Evolutionary conservation across 2,113 vertebrate species (phyloP), one percentile per base, ranked within the genome.

Genomic region (Pachyramphus minor): DNA sequence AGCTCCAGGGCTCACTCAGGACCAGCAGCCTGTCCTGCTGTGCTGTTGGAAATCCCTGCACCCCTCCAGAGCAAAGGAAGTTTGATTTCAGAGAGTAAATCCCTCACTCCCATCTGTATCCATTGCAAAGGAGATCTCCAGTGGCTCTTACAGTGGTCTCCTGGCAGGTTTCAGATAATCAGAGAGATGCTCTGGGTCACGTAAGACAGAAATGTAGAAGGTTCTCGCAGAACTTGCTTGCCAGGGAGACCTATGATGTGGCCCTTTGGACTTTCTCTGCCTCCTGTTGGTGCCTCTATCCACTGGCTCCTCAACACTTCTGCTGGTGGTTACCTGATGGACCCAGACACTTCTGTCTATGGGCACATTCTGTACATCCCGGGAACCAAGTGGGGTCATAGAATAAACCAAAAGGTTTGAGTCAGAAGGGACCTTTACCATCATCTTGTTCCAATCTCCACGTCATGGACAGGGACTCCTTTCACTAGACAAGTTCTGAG

Each of bases 1-100:
- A 30, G 71, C 0, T 0, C 47, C 0, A 0, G n/a, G n/a, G n/a
- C 37, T 88, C 0, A 0, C 74, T 56, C 78, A 59, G 75, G 52
- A 47, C 18, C 60, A 35, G 55, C 63, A 62, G 47, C 39, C 47
- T 19, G 11, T 17, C 60, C 77, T 84, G 76, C 47, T 7, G 14
- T 11, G 7, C 44, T 75, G 14, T 24, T 2, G 0, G 44, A 49
- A 56, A 63, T 20, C 41, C 58, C 31, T 68, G 52, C 28, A 39
- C 5, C 13, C 33, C 3, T 0, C 13, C 45, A 39, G 45, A 6
- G 62, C 0, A 0, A 35, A 71, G 41, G 31, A 58, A 15, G 62
- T 10, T 77, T 15, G 27, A 30, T 84, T 84, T 66, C 42, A 22
- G 47, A 47, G 33, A 49, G 37, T 6, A 13, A 74, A 53, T 22